phyloP scores from a whole-genome alignment of 2,888 invertebrate species.

The Omphaloscelis lunosa region DNA sequence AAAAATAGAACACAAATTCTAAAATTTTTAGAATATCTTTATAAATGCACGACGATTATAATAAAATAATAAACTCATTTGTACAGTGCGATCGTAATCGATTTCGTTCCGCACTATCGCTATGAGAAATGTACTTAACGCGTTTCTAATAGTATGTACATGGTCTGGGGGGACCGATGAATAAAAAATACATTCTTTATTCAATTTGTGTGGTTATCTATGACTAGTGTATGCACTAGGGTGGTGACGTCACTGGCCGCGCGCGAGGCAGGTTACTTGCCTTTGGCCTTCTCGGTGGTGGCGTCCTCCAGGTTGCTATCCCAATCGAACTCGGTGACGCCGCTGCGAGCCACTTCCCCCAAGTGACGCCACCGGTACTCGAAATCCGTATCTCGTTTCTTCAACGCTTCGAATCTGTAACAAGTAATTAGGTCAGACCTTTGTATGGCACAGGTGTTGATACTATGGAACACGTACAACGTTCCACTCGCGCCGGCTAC shows the following conservation, averaged over 20 bases:
- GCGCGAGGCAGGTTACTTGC: slow-evolving; percentile 77
- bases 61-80: slow-evolving; percentile 58
- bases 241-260: slow-evolving; percentile 55
- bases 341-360: slow-evolving; percentile 94
- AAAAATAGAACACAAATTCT: too few relatives aligned
- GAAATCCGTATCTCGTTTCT: slow-evolving; percentile 95
- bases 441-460: slow-evolving; percentile 50
- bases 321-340: slow-evolving; percentile 97
- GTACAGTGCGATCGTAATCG: slow-evolving; percentile 49
- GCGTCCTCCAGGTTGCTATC: slow-evolving; percentile 95
- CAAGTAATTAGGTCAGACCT: slow-evolving; percentile 53
- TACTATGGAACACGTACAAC: slow-evolving; percentile 47
- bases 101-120: slow-evolving; percentile 46
- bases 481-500: slow-evolving; percentile 24
- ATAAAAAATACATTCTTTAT: slow-evolving; percentile 66
- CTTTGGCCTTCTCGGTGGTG: slow-evolving; percentile 87
- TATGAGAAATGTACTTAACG: slow-evolving; percentile 57
- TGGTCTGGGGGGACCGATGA: slow-evolving; percentile 51
- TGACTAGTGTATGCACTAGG: slow-evolving; percentile 82
- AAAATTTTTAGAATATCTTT: slow-evolving; percentile 54
- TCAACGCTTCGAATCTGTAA: slow-evolving; percentile 94
- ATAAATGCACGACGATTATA: slow-evolving; percentile 66
- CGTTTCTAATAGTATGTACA: slow-evolving; percentile 65
- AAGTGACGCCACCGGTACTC: slow-evolving; percentile 95
- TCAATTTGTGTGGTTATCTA: slow-evolving; percentile 67